Conservation (phyloP, 64 coral and sea anemone species). For the Actinia equina region DNA sequence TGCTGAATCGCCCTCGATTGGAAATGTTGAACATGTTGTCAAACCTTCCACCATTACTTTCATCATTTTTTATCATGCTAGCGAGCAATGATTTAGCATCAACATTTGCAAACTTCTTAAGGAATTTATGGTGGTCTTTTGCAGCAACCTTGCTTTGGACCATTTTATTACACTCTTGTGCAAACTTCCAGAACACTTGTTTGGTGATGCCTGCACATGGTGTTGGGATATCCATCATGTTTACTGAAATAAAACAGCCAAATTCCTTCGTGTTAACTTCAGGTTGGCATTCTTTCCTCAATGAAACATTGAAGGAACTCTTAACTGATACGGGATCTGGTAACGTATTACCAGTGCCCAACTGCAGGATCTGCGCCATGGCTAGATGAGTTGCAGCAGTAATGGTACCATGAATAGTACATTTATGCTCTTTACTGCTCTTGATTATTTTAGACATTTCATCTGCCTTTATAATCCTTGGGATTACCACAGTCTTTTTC, state of each 20-base stretch:
- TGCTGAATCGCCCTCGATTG: slow-evolving; percentile 27
- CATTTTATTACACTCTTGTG: slow-evolving; percentile 19
- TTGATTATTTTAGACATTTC: slow-evolving; percentile 22
- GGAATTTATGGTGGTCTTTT: slow-evolving; percentile 3
- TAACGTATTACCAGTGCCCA: neutral
- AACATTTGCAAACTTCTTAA: slow-evolving; percentile 15
- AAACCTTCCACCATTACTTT: slow-evolving; percentile 1
- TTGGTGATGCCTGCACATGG: neutral
- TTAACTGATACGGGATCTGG: neutral
- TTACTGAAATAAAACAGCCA: slow-evolving; percentile 51
- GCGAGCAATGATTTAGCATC: neutral
- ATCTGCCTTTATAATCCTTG: slow-evolving; percentile 6
- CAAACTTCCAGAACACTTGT: slow-evolving; percentile 75
- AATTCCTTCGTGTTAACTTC: slow-evolving; percentile 44
- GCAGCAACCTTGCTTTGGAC: neutral
- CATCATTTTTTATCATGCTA: neutral
- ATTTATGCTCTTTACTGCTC: slow-evolving; percentile 10
- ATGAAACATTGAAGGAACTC: slow-evolving; percentile 13
- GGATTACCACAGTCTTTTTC: slow-evolving; percentile 11
- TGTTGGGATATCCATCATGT: slow-evolving; percentile 27
- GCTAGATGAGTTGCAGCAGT: slow-evolving; percentile 49
- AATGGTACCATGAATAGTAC: slow-evolving; percentile 46
- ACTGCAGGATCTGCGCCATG: slow-evolving; percentile 28
- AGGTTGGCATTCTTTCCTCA: slow-evolving; percentile 40
- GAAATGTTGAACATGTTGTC: slow-evolving; percentile 32